These are phyloP conservation scores for Dioctria linearis DNA, from an alignment of 2,888 invertebrate genomes.

Conservation along the genomic window DNA sequence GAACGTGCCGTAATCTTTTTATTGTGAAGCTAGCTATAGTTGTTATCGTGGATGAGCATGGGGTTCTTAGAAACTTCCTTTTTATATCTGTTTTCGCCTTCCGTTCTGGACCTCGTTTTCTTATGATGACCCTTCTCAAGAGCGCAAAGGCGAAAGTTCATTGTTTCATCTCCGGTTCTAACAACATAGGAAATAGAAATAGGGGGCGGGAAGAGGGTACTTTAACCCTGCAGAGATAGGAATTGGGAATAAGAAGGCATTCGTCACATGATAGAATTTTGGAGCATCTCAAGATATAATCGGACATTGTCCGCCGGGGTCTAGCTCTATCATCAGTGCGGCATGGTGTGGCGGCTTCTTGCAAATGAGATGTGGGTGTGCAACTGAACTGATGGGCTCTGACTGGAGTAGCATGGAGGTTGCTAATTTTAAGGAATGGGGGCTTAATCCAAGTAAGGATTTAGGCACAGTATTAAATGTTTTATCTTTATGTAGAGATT, in stretches of 20 bases:
- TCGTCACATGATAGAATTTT: slow-evolving; percentile 24
- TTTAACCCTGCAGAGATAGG: slow-evolving; percentile 8
- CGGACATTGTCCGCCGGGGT: slow-evolving; percentile 5
- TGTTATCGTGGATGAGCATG: not conserved
- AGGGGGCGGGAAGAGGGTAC: not conserved
- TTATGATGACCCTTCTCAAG: not conserved
- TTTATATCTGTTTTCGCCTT: not conserved
- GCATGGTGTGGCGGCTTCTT: not conserved
- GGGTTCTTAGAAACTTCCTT: slow-evolving; percentile 16
- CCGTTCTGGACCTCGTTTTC: not conserved
- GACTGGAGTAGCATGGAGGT: not conserved
- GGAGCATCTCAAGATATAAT: slow-evolving; percentile 27
- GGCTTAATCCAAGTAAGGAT: not conserved
- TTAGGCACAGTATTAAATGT: too few relatives aligned
- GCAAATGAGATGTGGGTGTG: slow-evolving; percentile 30
- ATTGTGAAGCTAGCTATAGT: not conserved
- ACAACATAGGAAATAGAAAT: not conserved
- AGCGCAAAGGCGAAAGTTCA: slow-evolving; percentile 5
- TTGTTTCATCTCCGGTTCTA: slow-evolving; percentile 5
- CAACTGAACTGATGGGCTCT: not conserved
- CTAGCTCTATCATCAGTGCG: not conserved
- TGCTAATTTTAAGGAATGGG: not conserved
- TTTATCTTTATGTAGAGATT: not conserved
- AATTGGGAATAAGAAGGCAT: not conserved
- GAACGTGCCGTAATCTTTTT: slow-evolving; percentile 33